Evolutionary conservation across 2,797 vertebrate genomes (phyloP).

Genomic region (Tinamus major): DNA sequence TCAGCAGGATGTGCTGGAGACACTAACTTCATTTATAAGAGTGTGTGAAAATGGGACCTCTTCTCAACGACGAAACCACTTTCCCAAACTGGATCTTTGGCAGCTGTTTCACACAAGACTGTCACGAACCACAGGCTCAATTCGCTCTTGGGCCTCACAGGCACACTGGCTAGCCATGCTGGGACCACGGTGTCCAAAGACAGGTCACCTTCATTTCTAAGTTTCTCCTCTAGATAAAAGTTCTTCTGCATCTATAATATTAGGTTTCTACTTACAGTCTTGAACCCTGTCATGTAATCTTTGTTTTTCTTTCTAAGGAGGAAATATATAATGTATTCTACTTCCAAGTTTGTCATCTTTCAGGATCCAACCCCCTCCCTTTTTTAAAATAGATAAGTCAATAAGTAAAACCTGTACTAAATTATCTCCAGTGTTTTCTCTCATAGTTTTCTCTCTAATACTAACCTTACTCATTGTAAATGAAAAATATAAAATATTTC

Average conservation of each 20-base stretch:
- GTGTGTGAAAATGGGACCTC: constrained; percentile 53
- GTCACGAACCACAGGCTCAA: constrained; percentile 52
- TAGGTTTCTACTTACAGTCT: constrained; percentile 56
- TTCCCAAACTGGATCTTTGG: constrained; percentile 31
- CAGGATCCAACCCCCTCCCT: not conserved
- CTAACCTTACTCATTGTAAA: not conserved
- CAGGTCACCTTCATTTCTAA: constrained; percentile 33
- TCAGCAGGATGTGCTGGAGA: constrained; percentile 46
- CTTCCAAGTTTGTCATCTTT: constrained; percentile 25
- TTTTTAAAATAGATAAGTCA: constrained; percentile 33
- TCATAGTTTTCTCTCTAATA: not conserved
- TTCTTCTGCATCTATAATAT: constrained; percentile 8
- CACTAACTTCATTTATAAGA: constrained; percentile 33
- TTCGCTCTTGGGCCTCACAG: constrained; percentile 33
- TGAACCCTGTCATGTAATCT: constrained; percentile 62
- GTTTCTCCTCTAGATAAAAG: constrained; percentile 37
- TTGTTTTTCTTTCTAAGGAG: constrained; percentile 69
- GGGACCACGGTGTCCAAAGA: constrained; percentile 46
- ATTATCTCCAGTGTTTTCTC: not conserved
- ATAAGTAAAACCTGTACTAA: constrained; percentile 18
- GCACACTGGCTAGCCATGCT: not conserved
- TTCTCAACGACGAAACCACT: constrained; percentile 34
- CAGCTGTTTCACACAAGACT: constrained; percentile 63
- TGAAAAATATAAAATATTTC: not conserved
- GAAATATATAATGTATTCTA: constrained; percentile 56